Conservation (phyloP, 2,888 invertebrate species). For the Orthosia cruda region DNA sequence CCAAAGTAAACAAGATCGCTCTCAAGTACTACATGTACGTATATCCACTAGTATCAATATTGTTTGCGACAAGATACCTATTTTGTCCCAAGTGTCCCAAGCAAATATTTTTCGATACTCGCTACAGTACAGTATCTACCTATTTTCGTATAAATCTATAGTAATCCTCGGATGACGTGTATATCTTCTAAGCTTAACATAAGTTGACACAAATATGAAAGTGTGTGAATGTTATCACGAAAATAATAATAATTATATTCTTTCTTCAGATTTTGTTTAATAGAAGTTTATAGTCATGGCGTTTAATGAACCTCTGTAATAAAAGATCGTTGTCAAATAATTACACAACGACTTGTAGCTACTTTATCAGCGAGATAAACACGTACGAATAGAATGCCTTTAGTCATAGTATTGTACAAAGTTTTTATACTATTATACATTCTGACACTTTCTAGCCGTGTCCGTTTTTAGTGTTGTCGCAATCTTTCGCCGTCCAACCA, state of each 20-base stretch:
- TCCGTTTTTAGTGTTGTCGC: background rate
- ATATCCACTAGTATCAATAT: background rate
- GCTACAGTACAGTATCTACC: background rate
- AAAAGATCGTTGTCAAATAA: background rate
- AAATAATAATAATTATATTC: background rate
- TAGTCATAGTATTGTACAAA: background rate
- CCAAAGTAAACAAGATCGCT: conserved; percentile 8
- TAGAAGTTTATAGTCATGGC: background rate
- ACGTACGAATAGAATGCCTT: background rate
- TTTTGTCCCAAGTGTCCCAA: conserved; percentile 46
- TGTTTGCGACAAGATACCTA: conserved; percentile 23
- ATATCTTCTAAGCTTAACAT: conserved; percentile 12
- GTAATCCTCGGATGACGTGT: conserved; percentile 13
- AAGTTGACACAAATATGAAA: conserved; percentile 13
- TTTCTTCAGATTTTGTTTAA: background rate
- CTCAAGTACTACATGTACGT: background rate
- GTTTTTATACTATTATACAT: too few species aligned
- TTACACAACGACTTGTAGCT: background rate
- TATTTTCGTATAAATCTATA: conserved; percentile 20
- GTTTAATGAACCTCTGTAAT: background rate
- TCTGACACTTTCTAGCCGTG: too few species aligned
- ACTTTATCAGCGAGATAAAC: background rate
- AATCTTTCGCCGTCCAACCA: background rate
- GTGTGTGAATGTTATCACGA: background rate
- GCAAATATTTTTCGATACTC: conserved; percentile 36